Conservation (phyloP, 2,113 vertebrate species). For the Sinocyclocheilus rhinocerous region DNA sequence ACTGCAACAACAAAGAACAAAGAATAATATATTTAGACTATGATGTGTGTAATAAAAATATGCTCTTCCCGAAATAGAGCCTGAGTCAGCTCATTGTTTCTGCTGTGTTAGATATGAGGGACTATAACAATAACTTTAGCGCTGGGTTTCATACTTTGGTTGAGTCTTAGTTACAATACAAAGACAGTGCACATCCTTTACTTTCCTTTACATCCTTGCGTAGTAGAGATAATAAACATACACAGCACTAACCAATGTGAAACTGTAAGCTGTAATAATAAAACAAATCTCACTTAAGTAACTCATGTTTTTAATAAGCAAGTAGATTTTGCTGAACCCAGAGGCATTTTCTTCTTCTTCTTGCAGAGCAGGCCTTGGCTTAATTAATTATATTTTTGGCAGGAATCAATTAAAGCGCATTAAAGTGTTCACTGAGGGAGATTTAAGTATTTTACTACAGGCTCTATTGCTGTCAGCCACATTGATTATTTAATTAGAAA, state of each 20-base stretch:
- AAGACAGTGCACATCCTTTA: not conserved
- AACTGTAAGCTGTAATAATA: not conserved
- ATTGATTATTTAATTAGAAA: conserved; percentile 48
- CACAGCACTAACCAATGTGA: not conserved
- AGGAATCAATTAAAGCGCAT: conserved; percentile 41
- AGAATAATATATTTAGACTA: conserved; percentile 49
- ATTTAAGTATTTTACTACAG: conserved; percentile 35
- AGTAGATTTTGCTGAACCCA: conserved; percentile 19
- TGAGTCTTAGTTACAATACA: not conserved
- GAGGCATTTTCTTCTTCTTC: not conserved
- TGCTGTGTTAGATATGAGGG: not conserved
- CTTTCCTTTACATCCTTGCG: not conserved
- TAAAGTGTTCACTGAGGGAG: conserved; percentile 35
- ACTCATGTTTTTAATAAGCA: not conserved
- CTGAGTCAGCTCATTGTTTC: conserved; percentile 50
- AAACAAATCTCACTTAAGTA: not conserved
- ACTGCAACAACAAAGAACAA: conserved; percentile 38
- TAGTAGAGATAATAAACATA: not conserved
- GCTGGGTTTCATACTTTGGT: not conserved
- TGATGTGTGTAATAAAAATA: conserved; percentile 45
- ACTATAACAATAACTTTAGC: conserved; percentile 4
- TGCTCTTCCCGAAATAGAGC: conserved; percentile 25
- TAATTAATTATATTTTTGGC: conserved; percentile 50
- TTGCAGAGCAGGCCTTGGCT: not conserved
- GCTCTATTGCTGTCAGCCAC: conserved; percentile 15